Base-by-base conservation (phyloP, 2,113 vertebrate species). In the Eudyptes chrysolophus region DNA sequence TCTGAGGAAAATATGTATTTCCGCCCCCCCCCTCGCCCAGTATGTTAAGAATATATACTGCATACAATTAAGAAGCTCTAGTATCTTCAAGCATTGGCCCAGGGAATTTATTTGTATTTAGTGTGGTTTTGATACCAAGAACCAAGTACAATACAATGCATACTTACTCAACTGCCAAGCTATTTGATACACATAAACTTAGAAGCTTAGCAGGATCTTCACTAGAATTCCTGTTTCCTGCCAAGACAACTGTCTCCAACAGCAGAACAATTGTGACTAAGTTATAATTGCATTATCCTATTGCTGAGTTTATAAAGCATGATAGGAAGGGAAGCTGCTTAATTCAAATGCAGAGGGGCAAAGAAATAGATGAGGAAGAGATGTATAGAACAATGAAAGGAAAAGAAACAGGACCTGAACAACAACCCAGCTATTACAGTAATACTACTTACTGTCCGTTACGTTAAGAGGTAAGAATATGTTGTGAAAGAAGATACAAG, bases 1-100 rank as follows among this genome's bases (percentile, higher is more conserved):
- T 61, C 49, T 11, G 70, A 49, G 32, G 27, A 79, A 86, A 92
- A 69, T 5, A 82, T 0, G 0, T 2, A 10, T 29, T 11, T 0
- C 36, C 36, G 36, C 6, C 20, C 2, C 14, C 7, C 15, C 44
- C 42, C 44, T 12, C 44, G 2, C 13, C 20, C 8, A 2, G 2
- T 21, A 64, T 3, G 5, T 24, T 85, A 79, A 82, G 32, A 75
- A 71, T 26, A 60, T 21, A 85, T 11, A 54, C 25, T 72, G 19
- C 13, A 30, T 16, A 51, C 7, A 87, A 38, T 29, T 68, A 85
- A 71, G 32, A 58, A 79, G 8, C 34, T 86, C 40, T 57, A 79
- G 5, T 69, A 61, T 20, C n/a, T 64, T 68, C 24, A 36, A 27
- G 58, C 34, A 66, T 88, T 83, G 19, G 13, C 17, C 16, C 29